Evolutionary conservation across 2,888 invertebrate species (phyloP), one percentile per base, ranked within the genome.

Genomic region (Bedellia somnulentella): DNA sequence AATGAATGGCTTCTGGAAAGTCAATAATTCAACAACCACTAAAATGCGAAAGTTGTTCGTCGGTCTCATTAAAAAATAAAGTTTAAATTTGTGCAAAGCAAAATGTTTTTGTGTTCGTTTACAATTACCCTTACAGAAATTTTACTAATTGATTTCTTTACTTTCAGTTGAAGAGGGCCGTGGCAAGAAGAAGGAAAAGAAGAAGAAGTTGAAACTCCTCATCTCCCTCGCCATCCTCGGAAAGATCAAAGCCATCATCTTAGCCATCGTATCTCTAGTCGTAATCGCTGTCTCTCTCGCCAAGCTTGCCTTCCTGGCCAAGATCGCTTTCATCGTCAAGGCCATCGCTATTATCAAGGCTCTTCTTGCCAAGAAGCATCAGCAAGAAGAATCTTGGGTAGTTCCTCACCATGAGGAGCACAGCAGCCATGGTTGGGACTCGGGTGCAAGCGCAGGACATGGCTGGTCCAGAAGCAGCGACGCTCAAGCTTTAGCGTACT

Each of bases 271-370:
- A 5, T 62, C 86, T 23, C 53, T 90, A 9, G 79, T 84, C 11
- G 79, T 84, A 40, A 78, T 89, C 31, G 85, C 84, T 5, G 71
- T 86, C 15, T 73, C 90, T 28, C 76, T 87, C 29, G 66, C 81
- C 52, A 90, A 90, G 58, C 81, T 89, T 31, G 78, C 89, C 12
- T 49, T 89, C 29, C 71, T 89, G 23, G 85, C 87, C 42, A 90
- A 90, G 68, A 75, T 89, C 28, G 89, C 90, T 1, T 80, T 90
- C 39, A 54, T 75, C 23, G 57, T 63, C 40, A 73, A 73, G 38
- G 38, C 63, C 6, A 53, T 71, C 16, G 49, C 57, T 2, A 45
- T 68, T 35, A 47, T 73, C 43, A 73, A 73, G 42, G 53, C 51
- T 8, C 50, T 73, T 2, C 40, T 71, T n/a, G 54, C 60, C n/a